Conservation (phyloP, 2,113 vertebrate genomes). For the Scartelaos histophorus region DNA sequence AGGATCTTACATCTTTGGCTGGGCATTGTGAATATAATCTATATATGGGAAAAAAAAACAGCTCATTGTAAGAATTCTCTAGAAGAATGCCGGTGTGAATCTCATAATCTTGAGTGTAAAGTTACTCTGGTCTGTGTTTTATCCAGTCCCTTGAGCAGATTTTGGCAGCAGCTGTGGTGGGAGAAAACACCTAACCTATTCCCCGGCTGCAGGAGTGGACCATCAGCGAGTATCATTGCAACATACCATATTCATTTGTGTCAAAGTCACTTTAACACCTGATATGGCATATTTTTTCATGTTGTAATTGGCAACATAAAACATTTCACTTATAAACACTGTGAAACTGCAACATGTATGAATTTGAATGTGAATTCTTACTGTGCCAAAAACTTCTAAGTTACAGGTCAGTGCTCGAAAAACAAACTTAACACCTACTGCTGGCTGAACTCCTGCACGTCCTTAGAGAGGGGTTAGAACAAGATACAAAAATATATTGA, state of each 20-base stretch:
- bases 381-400: neutral
- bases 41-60: no score
- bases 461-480: neutral
- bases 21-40: neutral
- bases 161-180: conserved; percentile 40
- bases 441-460: neutral
- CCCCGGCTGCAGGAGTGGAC: conserved; percentile 20
- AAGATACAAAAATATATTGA: neutral
- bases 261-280: neutral
- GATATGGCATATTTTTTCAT: neutral
- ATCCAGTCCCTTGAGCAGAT: conserved; percentile 37
- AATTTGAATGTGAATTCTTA: neutral
- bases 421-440: neutral
- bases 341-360: neutral
- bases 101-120: conserved; percentile 63
- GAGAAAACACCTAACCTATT: conserved; percentile 4
- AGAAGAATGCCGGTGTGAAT: conserved; percentile 45
- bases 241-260: neutral
- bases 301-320: neutral
- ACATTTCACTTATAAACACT: neutral
- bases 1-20: neutral
- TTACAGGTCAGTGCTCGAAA: neutral
- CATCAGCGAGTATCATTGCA: neutral
- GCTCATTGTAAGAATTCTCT: neutral
- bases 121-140: conserved; percentile 48